Evolutionary conservation across 2,113 vertebrate species (phyloP), one percentile per base, ranked within the genome.

Genomic region (Illadopsis cleaveri): DNA sequence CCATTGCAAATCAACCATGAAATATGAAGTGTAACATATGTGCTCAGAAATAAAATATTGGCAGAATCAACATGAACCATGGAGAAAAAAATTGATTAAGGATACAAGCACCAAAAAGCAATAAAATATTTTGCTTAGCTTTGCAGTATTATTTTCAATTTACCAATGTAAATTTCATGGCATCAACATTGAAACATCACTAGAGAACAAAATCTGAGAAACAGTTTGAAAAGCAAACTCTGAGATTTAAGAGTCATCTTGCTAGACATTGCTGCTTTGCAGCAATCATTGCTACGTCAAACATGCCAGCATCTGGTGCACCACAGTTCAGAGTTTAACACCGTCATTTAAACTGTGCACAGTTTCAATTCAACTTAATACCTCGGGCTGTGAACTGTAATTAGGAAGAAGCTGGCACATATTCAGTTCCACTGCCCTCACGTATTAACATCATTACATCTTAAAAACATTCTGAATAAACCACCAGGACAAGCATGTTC

Each of bases 401-500:
- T 82, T 86, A 83, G 66, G 70, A 75, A n/a, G 28, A 71, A 82
- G 53, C 42, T 86, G 38, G 42, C 81, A 82, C 38, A 53, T 0
- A 0, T 22, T 75, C 81, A 62, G 62, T 62, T 71, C 42, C 57
- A 57, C 3, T 58, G 57, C 21, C 35, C 58, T 80, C 51, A 51
- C 24, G 35, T 19, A 69, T 44, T 30, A 62, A 64, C 57, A 51
- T 53, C 0, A 0, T 31, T 16, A 11, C 9, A 24, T 33, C 51
- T 82, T 53, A 40, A 90, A 95, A 90, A 33, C 66, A 50, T 58
- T 38, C n/a, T 45, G 75, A 85, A 88, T 61, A 90, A 92, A 94
- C 27, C 15, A 75, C 61, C 53, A 73, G 31, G 17, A 69, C 48
- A 78, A 87, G 24, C n/a, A 53, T 7, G 11, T 53, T 76, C 66